phyloP scores from a whole-genome alignment of 1,140 invertebrate species.

The Parasteatoda tepidariorum region DNA sequence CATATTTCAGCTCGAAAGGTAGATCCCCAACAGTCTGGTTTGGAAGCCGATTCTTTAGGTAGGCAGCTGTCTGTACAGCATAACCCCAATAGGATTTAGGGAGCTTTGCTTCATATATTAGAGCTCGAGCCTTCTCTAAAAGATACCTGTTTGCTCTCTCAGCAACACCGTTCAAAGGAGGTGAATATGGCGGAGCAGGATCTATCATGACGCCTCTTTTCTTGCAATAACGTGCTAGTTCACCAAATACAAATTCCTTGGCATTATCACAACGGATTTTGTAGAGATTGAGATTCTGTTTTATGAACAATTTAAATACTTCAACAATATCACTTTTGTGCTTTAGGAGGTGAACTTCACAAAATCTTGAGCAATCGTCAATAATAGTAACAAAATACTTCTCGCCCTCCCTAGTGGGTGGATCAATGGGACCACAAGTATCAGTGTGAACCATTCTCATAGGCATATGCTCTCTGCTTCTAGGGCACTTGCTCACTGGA shows the following conservation, averaged over 20 bases:
- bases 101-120: slow-evolving; percentile 55
- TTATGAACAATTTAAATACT: not conserved
- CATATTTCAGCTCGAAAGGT: slow-evolving; percentile 65
- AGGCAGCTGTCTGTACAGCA: slow-evolving; percentile 57
- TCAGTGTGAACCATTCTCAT: too few species aligned
- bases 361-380: slow-evolving; percentile 56
- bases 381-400: slow-evolving; percentile 58
- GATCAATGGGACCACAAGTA: too few species aligned
- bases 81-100: slow-evolving; percentile 60
- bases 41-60: slow-evolving; percentile 56
- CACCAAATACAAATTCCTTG: not conserved
- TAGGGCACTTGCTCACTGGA: too few species aligned
- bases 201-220: not conserved
- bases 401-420: too few species aligned
- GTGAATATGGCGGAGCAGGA: slow-evolving; percentile 26
- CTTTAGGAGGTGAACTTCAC: slow-evolving; percentile 48
- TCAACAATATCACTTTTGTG: not conserved
- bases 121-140: slow-evolving; percentile 43
- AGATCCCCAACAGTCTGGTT: slow-evolving; percentile 50
- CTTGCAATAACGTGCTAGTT: not conserved
- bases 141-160: slow-evolving; percentile 58
- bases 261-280: not conserved
- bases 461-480: too few species aligned
- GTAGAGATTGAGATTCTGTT: not conserved
- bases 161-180: slow-evolving; percentile 40